Evolutionary conservation across 2,113 vertebrate species (phyloP).

Genomic region (Crocuta crocuta): DNA sequence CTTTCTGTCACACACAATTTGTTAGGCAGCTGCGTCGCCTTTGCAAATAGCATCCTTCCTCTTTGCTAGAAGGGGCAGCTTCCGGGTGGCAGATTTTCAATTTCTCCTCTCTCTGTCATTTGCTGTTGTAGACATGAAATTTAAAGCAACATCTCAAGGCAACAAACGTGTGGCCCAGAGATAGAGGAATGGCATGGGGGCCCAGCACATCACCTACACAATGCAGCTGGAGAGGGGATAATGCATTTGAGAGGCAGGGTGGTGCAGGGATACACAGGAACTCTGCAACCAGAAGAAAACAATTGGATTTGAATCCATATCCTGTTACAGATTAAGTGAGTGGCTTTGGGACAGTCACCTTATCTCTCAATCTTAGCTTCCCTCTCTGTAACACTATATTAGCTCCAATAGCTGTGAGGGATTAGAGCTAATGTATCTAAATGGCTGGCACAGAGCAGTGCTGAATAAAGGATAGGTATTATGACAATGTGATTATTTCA

Average conservation of each 20-base stretch:
- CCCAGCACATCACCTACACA: background rate
- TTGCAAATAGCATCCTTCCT: constrained; percentile 46
- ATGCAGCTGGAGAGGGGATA: background rate
- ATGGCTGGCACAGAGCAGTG: background rate
- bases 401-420: background rate
- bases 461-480: background rate
- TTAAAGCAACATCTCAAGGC: constrained; percentile 50
- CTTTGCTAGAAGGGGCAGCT: constrained; percentile 13
- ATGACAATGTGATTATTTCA: background rate
- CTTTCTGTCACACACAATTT: constrained; percentile 76
- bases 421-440: background rate
- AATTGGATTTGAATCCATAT: background rate
- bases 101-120: constrained; percentile 38
- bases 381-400: background rate
- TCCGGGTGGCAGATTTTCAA: constrained; percentile 54
- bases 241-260: background rate
- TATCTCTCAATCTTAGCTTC: background rate
- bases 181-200: background rate
- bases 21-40: constrained; percentile 43
- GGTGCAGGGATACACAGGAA: background rate
- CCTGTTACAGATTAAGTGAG: background rate
- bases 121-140: constrained; percentile 9
- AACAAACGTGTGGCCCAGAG: background rate
- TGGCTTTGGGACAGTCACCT: background rate
- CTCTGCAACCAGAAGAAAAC: background rate